Evolutionary conservation across 2,797 vertebrate genomes (phyloP), one percentile per base, ranked within the genome.

Genomic region (Melanotaenia nigrans): DNA sequence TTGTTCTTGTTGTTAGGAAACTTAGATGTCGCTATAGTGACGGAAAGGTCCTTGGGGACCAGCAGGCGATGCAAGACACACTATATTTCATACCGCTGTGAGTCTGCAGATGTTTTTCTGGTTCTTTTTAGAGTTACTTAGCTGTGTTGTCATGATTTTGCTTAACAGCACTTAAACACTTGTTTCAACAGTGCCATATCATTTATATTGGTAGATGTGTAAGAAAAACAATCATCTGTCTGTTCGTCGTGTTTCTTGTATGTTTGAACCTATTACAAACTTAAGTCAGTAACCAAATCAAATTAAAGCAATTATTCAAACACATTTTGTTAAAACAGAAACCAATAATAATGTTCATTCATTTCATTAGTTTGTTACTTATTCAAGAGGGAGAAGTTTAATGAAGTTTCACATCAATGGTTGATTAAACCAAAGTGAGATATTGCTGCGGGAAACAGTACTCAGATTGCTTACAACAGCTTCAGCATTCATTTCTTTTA

Each of bases 91-190:
- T 75, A 74, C 86, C 90, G 86, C 85, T 90, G 87, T 78, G 78
- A 78, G 88, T 35, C 68, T 76, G 79, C 90, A 92, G 90, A 85
- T 93, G 91, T 75, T 87, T 89, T 83, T 75, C 78, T 77, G 67
- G 70, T 83, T 79, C 77, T 59, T 57, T 61, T 33, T 49, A 62
- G 81, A 87, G 68, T 74, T 45, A 3, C 73, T 82, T 18, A 10
- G 71, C 76, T 54, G 47, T 32, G 47, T 24, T 82, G 77, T 75
- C 67, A 68, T 71, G 69, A 25, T 82, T 70, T 65, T 55, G 24
- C 28, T 65, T 16, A 38, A 30, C 28, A 5, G 5, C 28, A 30
- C 28, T 30, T 30, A 30, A 30, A 30, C 28, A 30, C 47, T 86
- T 53, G 38, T 71, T 85, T 75, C 69, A 69, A 53, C 60, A 32